Percentiles rank a stretch among this genome's conserved stretches.
Conservation (phyloP, 2,797 vertebrate genomes). For the Oreochromis grahami region DNA sequence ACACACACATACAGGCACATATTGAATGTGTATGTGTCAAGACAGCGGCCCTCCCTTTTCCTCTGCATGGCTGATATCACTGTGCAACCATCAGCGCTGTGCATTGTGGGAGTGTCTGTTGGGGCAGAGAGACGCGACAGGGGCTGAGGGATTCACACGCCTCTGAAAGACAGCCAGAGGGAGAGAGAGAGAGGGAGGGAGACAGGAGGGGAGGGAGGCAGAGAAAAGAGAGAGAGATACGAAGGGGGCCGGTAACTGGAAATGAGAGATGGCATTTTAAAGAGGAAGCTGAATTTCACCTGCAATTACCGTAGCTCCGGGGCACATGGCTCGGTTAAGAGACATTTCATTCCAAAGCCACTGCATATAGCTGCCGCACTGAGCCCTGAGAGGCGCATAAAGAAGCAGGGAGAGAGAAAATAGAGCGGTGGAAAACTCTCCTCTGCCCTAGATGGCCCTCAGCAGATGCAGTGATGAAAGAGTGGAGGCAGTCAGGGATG, state of each 20-base stretch:
- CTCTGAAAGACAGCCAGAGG: conserved; percentile 75
- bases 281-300: conserved; percentile 84
- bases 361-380: conserved; percentile 55
- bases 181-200: conserved; percentile 30
- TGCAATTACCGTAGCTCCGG: conserved; percentile 83
- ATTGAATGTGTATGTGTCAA: conserved; percentile 41
- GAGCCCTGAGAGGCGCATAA: conserved; percentile 69
- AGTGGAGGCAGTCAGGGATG: conserved; percentile 64
- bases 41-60: conserved; percentile 62
- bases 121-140: conserved; percentile 72
- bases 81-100: conserved; percentile 71
- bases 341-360: conserved; percentile 78
- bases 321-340: conserved; percentile 79
- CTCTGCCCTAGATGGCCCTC: conserved; percentile 70
- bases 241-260: conserved; percentile 76
- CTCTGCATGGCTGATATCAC: conserved; percentile 70
- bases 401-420: conserved; percentile 63
- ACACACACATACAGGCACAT: conserved; percentile 32
- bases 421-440: conserved; percentile 64
- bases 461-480: conserved; percentile 70
- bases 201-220: conserved; percentile 19
- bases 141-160: conserved; percentile 76
- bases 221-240: conserved; percentile 59
- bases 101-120: conserved; percentile 78
- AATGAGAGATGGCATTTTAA: conserved; percentile 85